Percentiles rank a stretch among this genome's conserved stretches.
phyloP scores from a whole-genome alignment of 2,797 vertebrate genomes.

The Liasis olivaceus region DNA sequence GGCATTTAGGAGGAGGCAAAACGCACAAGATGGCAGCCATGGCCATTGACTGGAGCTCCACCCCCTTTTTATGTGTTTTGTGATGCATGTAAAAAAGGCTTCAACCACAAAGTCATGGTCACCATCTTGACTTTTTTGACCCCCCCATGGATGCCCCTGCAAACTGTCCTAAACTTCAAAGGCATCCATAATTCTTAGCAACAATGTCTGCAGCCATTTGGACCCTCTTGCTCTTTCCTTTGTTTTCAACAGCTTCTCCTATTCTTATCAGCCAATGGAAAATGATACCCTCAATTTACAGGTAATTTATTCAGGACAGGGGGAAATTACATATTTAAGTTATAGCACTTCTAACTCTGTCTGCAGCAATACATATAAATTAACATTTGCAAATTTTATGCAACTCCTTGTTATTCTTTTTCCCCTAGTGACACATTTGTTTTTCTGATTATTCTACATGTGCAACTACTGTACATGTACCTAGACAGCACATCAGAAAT shows the following conservation, averaged over 20 bases:
- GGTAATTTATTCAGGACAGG: background rate
- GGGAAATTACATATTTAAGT: background rate
- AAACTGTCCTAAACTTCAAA: background rate
- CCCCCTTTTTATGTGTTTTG: background rate
- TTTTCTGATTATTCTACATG: background rate
- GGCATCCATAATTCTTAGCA: background rate
- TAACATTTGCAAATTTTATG: background rate
- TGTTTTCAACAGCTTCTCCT: background rate
- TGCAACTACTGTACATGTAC: background rate
- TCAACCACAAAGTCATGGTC: background rate
- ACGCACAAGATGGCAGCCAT: background rate
- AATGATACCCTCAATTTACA: background rate
- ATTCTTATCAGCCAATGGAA: background rate
- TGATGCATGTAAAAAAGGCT: background rate
- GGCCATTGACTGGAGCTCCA: background rate
- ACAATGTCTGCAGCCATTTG: background rate
- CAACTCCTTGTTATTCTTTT: background rate
- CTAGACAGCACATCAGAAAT: background rate
- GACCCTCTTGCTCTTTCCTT: background rate
- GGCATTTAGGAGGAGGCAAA: background rate
- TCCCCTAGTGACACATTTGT: background rate
- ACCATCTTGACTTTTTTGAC: background rate
- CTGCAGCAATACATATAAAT: background rate
- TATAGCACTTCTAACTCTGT: background rate
- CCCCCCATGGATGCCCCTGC: background rate